Base-by-base conservation (phyloP, 2,888 invertebrate species). In the Hesperia comma region DNA sequence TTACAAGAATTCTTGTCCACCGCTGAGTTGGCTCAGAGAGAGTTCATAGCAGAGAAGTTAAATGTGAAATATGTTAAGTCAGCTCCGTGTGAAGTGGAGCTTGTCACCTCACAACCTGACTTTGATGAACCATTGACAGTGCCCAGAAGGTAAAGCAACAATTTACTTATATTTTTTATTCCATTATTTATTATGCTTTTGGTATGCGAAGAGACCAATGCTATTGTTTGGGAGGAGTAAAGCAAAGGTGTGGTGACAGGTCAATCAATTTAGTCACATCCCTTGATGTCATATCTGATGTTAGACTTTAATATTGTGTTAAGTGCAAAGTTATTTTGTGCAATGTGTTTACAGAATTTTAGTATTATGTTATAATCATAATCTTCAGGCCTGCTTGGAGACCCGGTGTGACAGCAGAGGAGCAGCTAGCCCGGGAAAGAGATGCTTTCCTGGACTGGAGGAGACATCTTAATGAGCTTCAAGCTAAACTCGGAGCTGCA, bases 1-100 rank as follows among this genome's bases (percentile, higher is more conserved):
- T 95, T 99, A 69, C 98, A 99, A 90, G 99, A 99, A 80, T 99
- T 99, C 84, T 92, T 99, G 4, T 96, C 98, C 0, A 99, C 98
- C 0, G 99, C 99, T 0, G 97, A 99, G 86, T 89, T 99, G 68
- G 99, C 99, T 0, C 97, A 98, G 46, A 97, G 97, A 0, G 98
- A 99, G 84, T 99, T 99, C 83, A 96, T 96, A 79, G 96, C 97
- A 3, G 98, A 98, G 83, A 98, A 98, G 82, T 84, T 98, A 2
- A 98, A 98, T 80, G 94, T 98, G 6, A 95, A 82, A 72, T 91
- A 89, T 84, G 88, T 91, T 3, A 89, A 85, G 71, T 88, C 87
- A 1, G 79, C 81, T 3, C 91, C 92, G 0, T 82, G 78, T 74
- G 88, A 85, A 68, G 90, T 92, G 6, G 80, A 86, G 58, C 74